phyloP scores from a whole-genome alignment of 1,140 invertebrate genomes.

The Eufriesea mexicana region DNA sequence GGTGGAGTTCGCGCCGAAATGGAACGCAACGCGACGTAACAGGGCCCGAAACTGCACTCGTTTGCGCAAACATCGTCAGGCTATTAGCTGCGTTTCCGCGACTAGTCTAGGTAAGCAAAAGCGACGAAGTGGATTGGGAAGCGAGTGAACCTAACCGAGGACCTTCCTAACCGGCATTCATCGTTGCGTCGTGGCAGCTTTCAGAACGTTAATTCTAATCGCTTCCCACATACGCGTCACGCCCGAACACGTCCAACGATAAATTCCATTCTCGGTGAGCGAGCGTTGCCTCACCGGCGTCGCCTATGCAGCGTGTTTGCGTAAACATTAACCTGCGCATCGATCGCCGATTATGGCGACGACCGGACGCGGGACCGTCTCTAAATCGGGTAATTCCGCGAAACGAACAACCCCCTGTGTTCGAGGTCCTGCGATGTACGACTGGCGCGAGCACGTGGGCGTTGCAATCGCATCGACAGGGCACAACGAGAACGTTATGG shows the following conservation, averaged over 20 bases:
- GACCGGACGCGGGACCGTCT: neutral
- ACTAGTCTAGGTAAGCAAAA: neutral
- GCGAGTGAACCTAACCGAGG: neutral
- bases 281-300: neutral
- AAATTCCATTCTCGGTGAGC: slow-evolving; percentile 1
- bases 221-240: neutral
- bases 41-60: neutral
- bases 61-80: neutral
- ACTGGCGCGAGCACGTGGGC: neutral
- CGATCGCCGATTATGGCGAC: slow-evolving; percentile 13
- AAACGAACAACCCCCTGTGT: neutral
- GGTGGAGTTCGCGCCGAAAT: neutral
- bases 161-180: too few species aligned
- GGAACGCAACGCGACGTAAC: neutral
- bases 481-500: neutral
- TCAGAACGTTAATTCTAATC: slow-evolving; percentile 13
- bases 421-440: too few species aligned
- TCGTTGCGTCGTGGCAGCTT: neutral
- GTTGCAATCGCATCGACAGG: slow-evolving; percentile 4
- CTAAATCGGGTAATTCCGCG: neutral
- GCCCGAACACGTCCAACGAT: neutral
- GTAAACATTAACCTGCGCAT: slow-evolving; percentile 36
- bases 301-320: slow-evolving; percentile 12
- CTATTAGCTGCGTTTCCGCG: neutral
- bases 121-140: neutral